Conservation (phyloP, 1,140 invertebrate species). For the Reticulitermes speratus region DNA sequence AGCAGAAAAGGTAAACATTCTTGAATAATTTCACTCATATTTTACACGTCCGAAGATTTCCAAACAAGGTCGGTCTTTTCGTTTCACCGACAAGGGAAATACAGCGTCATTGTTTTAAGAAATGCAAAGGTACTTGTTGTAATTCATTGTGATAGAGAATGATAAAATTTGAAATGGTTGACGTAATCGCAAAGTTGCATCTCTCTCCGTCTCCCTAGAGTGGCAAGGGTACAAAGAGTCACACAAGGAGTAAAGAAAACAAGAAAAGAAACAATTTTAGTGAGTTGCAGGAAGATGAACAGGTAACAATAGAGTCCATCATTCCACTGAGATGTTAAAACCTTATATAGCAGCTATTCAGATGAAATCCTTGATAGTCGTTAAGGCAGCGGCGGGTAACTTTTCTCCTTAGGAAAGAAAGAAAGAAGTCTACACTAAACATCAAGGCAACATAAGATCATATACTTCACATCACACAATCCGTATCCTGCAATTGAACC, state of each 20-base stretch:
- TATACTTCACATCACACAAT: no score
- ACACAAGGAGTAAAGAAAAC: not conserved
- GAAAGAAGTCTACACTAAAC: not conserved
- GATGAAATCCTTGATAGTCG: not conserved
- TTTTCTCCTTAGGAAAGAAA: not conserved
- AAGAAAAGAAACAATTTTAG: conserved; percentile 5
- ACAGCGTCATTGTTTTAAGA: not conserved
- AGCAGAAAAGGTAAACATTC: not conserved
- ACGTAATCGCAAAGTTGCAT: not conserved
- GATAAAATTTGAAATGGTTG: conserved; percentile 3
- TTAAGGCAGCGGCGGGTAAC: not conserved
- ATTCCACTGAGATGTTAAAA: not conserved
- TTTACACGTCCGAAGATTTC: not conserved
- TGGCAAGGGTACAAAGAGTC: not conserved
- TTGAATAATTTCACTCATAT: not conserved
- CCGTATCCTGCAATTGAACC: no score
- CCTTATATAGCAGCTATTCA: not conserved
- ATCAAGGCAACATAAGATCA: not conserved
- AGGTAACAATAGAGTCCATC: conserved; percentile 6
- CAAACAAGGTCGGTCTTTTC: not conserved
- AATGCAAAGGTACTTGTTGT: not conserved
- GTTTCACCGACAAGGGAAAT: not conserved
- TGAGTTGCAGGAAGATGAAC: not conserved
- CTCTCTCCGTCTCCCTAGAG: not conserved
- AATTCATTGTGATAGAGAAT: not conserved